A percentile compares a stretch with the other conserved stretches of the same genome.
These are phyloP conservation scores for Malurus cyaneus DNA, from an alignment of 2,113 vertebrate species.

Conservation along the genomic window DNA sequence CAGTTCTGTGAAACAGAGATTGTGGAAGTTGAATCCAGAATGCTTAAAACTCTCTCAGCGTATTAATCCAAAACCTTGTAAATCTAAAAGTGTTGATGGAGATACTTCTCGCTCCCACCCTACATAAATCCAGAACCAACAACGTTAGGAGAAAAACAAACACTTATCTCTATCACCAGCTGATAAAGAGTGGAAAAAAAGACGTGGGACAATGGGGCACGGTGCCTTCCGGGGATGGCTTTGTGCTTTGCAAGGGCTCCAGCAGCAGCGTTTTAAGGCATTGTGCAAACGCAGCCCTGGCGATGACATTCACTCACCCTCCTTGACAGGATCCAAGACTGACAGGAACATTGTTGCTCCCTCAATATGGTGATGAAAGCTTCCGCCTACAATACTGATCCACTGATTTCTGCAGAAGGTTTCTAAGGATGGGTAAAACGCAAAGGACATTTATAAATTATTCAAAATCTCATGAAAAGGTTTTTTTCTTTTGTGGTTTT, in stretches of 20 bases:
- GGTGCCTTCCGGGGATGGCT: neutral
- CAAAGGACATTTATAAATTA: neutral
- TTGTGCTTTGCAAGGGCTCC: neutral
- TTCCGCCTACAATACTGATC: neutral
- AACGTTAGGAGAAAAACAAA: neutral
- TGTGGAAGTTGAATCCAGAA: neutral
- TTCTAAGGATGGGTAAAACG: neutral
- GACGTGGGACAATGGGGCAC: neutral
- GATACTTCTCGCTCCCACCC: neutral
- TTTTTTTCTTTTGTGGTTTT: neutral
- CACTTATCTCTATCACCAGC: neutral
- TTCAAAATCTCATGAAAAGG: neutral
- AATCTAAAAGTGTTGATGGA: slow-evolving; percentile 1
- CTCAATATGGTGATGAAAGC: neutral
- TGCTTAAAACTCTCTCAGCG: neutral
- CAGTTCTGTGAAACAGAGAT: neutral
- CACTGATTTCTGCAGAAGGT: neutral
- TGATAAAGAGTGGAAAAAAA: neutral
- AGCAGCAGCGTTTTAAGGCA: neutral
- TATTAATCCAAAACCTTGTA: neutral
- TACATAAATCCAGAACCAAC: slow-evolving; percentile 13
- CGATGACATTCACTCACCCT: neutral
- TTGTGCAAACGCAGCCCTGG: neutral
- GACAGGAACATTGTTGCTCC: slow-evolving; percentile 14
- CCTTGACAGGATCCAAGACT: neutral